Base-by-base conservation (phyloP, 2,888 invertebrate genomes). In the Morinoia aosen region DNA sequence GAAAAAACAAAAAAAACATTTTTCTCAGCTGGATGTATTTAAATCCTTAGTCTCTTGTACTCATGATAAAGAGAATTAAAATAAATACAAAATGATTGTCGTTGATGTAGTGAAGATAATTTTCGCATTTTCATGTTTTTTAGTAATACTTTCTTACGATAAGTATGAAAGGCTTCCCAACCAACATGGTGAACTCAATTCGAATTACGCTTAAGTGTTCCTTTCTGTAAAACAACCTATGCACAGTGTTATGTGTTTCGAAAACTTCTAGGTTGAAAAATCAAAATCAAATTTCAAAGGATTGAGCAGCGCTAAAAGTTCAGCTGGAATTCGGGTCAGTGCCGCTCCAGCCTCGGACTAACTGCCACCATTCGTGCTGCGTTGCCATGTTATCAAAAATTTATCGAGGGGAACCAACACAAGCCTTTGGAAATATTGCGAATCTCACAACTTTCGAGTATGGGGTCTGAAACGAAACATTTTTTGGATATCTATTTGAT, bases 311-410 rank as follows among this genome's bases (percentile, higher is more conserved):
- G 8, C 25, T 76, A 76, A 76, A 76, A 76, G 76, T 33, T 76
- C 25, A 76, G 76, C 76, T 76, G 76, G 25, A 76, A 76, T 76
- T 76, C 76, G 76, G 25, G 76, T 76, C 76, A 33, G 76, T 76
- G 33, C 76, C 76, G 25, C 25, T 76, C 76, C 76, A 76, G 76
- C 76, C 25, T 76, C 25, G 76, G 76, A 76, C 76, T 76, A 76
- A 76, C 76, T 76, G 76, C 76, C 76, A 76, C 76, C 76, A 76
- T 76, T 76, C 76, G 19, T 40, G 40, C 40, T 90, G 90, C 90
- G 39, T 93, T 57, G 93, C 93, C 56, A 93, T 57, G 93, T 93
- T 57, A 57, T 93, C 93, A 57, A 57, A 93, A 93, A 93, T 93
- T 93, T 93, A 93, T 93, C 57, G 93, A 57, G 93, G 57, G 93